Conservation (phyloP, 2,888 invertebrate genomes). For the Drosophila anomelani region DNA sequence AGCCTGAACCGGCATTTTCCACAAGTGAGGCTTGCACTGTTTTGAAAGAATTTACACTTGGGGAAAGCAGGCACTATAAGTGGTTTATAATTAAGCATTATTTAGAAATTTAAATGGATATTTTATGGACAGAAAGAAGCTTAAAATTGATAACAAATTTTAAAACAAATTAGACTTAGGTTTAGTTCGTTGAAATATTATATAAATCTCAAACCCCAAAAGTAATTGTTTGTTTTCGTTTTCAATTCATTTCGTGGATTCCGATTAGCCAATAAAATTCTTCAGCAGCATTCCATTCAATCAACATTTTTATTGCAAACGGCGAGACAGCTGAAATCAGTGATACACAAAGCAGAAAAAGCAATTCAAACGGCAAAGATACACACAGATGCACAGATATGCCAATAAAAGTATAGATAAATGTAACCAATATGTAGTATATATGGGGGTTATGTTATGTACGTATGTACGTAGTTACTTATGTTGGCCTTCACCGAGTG, state of each 20-base stretch:
- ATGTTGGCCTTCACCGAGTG: constrained; percentile 36
- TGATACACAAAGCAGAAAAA: constrained; percentile 29
- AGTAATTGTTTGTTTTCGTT: background rate
- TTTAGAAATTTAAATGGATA: background rate
- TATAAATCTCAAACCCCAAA: background rate
- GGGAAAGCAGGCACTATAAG: background rate
- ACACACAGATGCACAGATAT: constrained; percentile 31
- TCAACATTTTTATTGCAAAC: constrained; percentile 40
- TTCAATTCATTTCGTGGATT: background rate
- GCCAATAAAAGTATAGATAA: constrained; percentile 16
- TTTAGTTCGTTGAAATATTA: background rate
- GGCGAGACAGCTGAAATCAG: constrained; percentile 28
- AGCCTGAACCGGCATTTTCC: constrained; percentile 22
- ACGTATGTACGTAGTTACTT: constrained; percentile 30
- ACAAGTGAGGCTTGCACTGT: constrained; percentile 4
- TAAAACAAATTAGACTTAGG: background rate
- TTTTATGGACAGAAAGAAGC: background rate
- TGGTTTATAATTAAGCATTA: too few relatives aligned
- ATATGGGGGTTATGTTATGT: constrained; percentile 21
- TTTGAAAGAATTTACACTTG: background rate
- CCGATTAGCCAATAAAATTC: constrained; percentile 20
- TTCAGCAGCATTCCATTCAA: constrained; percentile 17
- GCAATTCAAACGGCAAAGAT: constrained; percentile 16
- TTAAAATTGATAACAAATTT: background rate
- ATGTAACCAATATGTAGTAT: constrained; percentile 8